Conservation (phyloP, 2,113 vertebrate genomes). For the Paraplagusia blochii region DNA sequence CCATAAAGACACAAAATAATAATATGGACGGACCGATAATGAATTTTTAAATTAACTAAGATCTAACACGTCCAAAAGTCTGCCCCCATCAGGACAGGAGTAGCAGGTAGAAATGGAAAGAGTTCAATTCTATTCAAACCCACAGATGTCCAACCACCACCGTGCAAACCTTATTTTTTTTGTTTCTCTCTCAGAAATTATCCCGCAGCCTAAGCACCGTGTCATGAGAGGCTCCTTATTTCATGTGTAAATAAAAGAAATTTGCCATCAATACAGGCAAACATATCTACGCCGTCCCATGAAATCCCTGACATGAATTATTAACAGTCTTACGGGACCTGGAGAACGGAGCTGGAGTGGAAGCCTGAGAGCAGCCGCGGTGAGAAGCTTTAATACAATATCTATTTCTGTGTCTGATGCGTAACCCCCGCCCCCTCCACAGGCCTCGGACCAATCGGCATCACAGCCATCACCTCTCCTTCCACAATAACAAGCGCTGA, state of each 20-base stretch:
- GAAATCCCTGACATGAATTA: conserved; percentile 90
- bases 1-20: too few species aligned
- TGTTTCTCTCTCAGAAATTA: conserved; percentile 77
- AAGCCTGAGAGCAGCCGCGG: conserved; percentile 80
- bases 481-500: background rate
- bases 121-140: background rate
- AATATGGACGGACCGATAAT: too few species aligned
- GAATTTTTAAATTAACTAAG: too few species aligned
- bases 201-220: conserved; percentile 74
- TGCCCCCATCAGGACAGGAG: too few species aligned
- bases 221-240: conserved; percentile 80
- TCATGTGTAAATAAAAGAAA: conserved; percentile 85
- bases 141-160: conserved; percentile 58
- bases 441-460: conserved; percentile 5
- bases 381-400: conserved; percentile 81
- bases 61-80: too few species aligned
- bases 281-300: conserved; percentile 84
- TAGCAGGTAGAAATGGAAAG: too few species aligned
- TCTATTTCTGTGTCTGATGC: conserved; percentile 67
- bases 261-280: conserved; percentile 83
- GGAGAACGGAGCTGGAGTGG: conserved; percentile 77
- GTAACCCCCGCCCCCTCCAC: conserved; percentile 22
- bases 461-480: conserved; percentile 16
- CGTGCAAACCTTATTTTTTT: conserved; percentile 59
- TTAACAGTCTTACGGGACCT: conserved; percentile 86